These are phyloP conservation scores for Diadromus collaris DNA, from an alignment of 2,888 invertebrate species.

Conservation along the genomic window DNA sequence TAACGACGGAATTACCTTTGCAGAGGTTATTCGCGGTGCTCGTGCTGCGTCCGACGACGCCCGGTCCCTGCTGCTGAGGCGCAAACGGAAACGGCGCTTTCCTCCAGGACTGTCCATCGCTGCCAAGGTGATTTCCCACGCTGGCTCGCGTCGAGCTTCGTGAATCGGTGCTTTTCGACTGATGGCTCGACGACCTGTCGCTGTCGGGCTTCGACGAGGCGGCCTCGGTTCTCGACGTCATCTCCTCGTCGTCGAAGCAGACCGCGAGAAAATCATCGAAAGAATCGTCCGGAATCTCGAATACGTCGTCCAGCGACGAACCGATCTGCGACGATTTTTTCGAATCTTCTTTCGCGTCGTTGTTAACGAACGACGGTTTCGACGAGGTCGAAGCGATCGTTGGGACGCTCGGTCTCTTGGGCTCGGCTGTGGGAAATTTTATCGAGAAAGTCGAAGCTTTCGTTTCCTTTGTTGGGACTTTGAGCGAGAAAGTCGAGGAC, in stretches of 20 bases:
- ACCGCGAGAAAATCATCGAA: conserved; percentile 72
- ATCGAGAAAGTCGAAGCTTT: not conserved
- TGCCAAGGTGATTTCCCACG: not conserved
- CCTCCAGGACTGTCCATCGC: not conserved
- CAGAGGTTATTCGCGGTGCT: not conserved
- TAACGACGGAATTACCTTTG: not conserved
- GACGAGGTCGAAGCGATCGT: not conserved
- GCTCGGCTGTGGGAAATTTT: not conserved
- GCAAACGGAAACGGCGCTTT: conserved; percentile 26
- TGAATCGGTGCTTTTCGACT: conserved; percentile 53
- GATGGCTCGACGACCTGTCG: conserved; percentile 40
- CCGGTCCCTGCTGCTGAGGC: conserved; percentile 3
- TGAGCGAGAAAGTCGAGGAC: not conserved
- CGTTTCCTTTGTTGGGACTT: not conserved
- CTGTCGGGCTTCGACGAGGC: not conserved
- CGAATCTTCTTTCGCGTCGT: conserved; percentile 12
- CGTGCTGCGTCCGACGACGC: not conserved
- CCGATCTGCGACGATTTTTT: conserved; percentile 3
- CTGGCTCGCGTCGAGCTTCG: not conserved
- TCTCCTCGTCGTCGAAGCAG: conserved; percentile 64
- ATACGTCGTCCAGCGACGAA: conserved; percentile 44
- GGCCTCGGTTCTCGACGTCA: conserved; percentile 1
- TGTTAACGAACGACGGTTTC: conserved; percentile 3
- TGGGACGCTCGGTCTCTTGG: not conserved
- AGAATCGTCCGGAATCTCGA: conserved; percentile 71